A percentile compares a stretch with the other conserved stretches of the same genome.
Conservation (phyloP, 2,888 invertebrate species). For the Sericinus montela region DNA sequence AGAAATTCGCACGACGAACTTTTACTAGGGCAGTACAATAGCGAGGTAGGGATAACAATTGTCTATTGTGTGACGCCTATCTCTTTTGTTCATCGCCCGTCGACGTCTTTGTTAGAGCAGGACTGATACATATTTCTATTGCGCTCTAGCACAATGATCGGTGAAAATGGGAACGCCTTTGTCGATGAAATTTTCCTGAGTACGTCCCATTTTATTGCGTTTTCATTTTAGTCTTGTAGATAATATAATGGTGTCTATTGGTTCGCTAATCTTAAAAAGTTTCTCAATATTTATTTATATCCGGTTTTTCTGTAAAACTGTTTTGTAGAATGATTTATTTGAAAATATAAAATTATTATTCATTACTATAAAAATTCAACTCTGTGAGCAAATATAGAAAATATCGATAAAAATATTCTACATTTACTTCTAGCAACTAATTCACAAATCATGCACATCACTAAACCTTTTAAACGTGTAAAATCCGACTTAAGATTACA, state of each 20-base stretch:
- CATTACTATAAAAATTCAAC: too few relatives aligned
- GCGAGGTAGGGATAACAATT: slow-evolving; percentile 73
- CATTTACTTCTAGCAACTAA: too few relatives aligned
- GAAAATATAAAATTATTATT: too few relatives aligned
- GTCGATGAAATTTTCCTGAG: slow-evolving; percentile 64
- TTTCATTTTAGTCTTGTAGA: slow-evolving; percentile 29
- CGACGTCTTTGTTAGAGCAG: slow-evolving; percentile 54
- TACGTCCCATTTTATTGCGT: slow-evolving; percentile 42
- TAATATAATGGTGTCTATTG: slow-evolving; percentile 41
- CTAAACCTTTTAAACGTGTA: slow-evolving; percentile 31
- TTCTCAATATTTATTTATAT: slow-evolving; percentile 1
- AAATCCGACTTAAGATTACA: slow-evolving; percentile 58
- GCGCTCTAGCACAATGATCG: slow-evolving; percentile 53
- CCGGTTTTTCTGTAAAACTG: too few relatives aligned
- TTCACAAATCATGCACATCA: too few relatives aligned
- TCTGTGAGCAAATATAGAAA: too few relatives aligned
- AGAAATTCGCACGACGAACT: slow-evolving; percentile 38
- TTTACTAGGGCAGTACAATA: slow-evolving; percentile 52
- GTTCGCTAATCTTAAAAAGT: neutral
- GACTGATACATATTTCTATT: slow-evolving; percentile 38
- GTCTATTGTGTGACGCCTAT: slow-evolving; percentile 73
- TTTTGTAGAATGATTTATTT: too few relatives aligned
- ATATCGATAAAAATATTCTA: too few relatives aligned
- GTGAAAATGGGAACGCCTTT: slow-evolving; percentile 49
- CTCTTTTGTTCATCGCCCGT: slow-evolving; percentile 60